Evolutionary conservation across 2,797 vertebrate species (phyloP).

Genomic region (Acrossocheilus wenchowensis): DNA sequence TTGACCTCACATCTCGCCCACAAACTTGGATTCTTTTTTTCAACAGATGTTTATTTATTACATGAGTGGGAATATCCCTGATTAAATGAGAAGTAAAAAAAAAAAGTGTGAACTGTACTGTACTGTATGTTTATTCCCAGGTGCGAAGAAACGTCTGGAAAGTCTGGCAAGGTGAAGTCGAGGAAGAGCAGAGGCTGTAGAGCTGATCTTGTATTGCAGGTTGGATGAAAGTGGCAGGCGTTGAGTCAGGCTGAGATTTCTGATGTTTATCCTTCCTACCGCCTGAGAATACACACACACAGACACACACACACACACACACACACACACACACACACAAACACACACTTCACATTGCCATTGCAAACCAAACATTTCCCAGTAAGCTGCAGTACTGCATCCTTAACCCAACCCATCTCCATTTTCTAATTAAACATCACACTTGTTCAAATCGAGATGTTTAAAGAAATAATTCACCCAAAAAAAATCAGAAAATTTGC

Average conservation of each 20-base stretch:
- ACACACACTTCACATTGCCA: constrained; percentile 4
- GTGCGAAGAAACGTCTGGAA: not conserved
- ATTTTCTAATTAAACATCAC: constrained; percentile 9
- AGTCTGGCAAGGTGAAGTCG: constrained; percentile 5
- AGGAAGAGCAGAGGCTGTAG: constrained; percentile 5
- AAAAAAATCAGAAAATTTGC: not conserved
- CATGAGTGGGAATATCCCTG: not conserved
- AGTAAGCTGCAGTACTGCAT: not conserved
- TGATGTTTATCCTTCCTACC: constrained; percentile 33
- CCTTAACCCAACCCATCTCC: not conserved
- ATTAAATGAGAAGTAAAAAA: not conserved
- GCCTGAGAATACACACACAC: constrained; percentile 22
- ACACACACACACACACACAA: not conserved
- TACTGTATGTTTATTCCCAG: not conserved
- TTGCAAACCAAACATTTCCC: constrained; percentile 10
- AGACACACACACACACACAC: not conserved
- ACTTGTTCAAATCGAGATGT: not conserved
- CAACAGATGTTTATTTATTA: not conserved
- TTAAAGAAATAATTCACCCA: not conserved
- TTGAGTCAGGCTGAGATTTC: constrained; percentile 40
- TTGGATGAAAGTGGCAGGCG: constrained; percentile 50
- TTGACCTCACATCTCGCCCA: not conserved
- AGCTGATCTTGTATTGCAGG: constrained; percentile 50
- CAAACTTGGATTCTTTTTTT: not conserved
- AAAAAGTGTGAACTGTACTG: not conserved